Conservation (phyloP, 2,888 invertebrate species). For the Calameuta filiformis region DNA sequence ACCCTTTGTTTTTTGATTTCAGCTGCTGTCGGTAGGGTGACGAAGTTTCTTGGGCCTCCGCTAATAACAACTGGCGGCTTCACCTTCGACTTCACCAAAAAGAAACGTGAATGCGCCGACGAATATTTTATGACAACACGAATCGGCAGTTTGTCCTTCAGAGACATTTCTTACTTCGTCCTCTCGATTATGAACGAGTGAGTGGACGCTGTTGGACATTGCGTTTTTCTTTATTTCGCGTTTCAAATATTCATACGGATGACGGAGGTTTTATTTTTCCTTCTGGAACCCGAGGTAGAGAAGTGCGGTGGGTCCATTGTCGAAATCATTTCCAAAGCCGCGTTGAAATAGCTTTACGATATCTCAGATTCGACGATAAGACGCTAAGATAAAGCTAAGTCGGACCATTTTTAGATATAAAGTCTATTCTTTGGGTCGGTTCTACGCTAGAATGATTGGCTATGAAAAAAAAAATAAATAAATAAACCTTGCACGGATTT, state of each 20-base stretch:
- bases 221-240: neutral
- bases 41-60: constrained; percentile 82
- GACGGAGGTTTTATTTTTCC: neutral
- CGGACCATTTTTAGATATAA: no score
- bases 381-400: neutral
- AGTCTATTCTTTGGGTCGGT: neutral
- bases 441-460: neutral
- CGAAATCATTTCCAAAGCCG: neutral
- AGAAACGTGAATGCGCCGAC: constrained; percentile 76
- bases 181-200: constrained; percentile 78
- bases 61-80: constrained; percentile 85
- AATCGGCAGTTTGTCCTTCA: constrained; percentile 79
- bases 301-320: neutral
- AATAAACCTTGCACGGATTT: no score
- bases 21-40: constrained; percentile 85
- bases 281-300: neutral
- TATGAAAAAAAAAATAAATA: no score
- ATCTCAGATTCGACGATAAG: neutral
- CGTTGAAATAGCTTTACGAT: neutral
- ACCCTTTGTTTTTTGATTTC: constrained; percentile 47
- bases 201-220: constrained; percentile 40
- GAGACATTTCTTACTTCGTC: constrained; percentile 78
- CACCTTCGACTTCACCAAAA: constrained; percentile 80
- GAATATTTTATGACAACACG: constrained; percentile 85
- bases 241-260: neutral